Evolutionary conservation across 2,888 invertebrate species (phyloP).

Genomic region (Zhuqinia jingwanae): DNA sequence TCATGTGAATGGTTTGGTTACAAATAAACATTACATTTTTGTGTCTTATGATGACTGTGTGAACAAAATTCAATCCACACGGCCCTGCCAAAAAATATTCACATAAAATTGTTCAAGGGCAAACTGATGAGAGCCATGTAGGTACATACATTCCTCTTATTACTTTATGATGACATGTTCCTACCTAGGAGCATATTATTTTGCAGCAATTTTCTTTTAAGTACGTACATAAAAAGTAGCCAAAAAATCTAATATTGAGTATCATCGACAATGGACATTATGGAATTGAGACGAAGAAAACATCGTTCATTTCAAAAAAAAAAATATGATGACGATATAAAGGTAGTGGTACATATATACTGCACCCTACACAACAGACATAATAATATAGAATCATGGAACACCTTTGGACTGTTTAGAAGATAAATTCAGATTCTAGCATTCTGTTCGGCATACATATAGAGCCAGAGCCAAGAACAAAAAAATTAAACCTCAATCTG

Average conservation of each 20-base stretch:
- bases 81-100: conserved; percentile 27
- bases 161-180: conserved; percentile 31
- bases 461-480: no score
- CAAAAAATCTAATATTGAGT: background rate
- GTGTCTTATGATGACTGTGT: background rate
- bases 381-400: no score
- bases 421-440: no score
- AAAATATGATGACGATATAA: conserved; percentile 5
- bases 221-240: background rate
- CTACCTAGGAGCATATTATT: conserved; percentile 15
- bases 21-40: no score
- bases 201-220: conserved; percentile 7
- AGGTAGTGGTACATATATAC: no score
- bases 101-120: conserved; percentile 42
- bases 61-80: conserved; percentile 24
- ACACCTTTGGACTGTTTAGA: no score
- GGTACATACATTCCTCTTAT: conserved; percentile 11
- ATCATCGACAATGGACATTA: conserved; percentile 14
- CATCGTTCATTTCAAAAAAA: no score
- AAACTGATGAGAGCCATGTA: conserved; percentile 13
- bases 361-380: no score
- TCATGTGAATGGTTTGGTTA: no score
- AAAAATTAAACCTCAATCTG: no score
- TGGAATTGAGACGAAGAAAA: conserved; percentile 1
- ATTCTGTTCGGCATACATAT: no score